Evolutionary conservation across 2,797 vertebrate species (phyloP), one percentile per base, ranked within the genome.

Genomic region (Aphelocoma californica): DNA sequence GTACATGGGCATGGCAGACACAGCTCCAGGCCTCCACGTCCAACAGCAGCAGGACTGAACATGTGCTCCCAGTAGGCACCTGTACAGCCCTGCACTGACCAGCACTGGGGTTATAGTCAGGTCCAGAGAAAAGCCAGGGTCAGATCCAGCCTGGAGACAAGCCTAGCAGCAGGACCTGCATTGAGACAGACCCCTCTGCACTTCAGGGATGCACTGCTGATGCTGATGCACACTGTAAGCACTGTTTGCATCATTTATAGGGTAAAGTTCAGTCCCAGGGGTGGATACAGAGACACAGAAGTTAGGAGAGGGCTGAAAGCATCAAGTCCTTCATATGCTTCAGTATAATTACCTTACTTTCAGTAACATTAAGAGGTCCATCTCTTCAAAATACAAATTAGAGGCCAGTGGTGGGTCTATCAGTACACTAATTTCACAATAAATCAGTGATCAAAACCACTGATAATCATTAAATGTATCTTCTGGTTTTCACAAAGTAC

Each of bases 171-270:
- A 64, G 69, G 34, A 58, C 12, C 53, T 29, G 28, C 6, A 25
- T 18, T 0, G 0, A 65, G n/a, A 73, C 3, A 7, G 10, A 40
- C 8, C 16, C 31, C 12, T 60, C n/a, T 77, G 50, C 19, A 15
- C 40, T 32, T 14, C 3, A 8, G 12, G 19, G 32, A 5, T 54
- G 11, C 14, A 31, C 14, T 40, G 47, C 25, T 5, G 9, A 17
- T n/a, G 40, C 40, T 60, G 34, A 34, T 34, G 5, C 54, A 60
- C 4, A 4, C 20, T 28, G 14, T 8, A n/a, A 54, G 12, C 4
- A 6, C 7, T 54, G 14, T 8, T 36, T 26, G 18, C 60, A 32
- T 44, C 12, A n/a, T 79, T 89, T 72, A 45, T 7, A 65, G 20
- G 18, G 13, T 71, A 31, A 50, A 64, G 21, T 45, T 86, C 34